phyloP scores from a whole-genome alignment of 2,888 invertebrate species.

The Zele albiditarsus region DNA sequence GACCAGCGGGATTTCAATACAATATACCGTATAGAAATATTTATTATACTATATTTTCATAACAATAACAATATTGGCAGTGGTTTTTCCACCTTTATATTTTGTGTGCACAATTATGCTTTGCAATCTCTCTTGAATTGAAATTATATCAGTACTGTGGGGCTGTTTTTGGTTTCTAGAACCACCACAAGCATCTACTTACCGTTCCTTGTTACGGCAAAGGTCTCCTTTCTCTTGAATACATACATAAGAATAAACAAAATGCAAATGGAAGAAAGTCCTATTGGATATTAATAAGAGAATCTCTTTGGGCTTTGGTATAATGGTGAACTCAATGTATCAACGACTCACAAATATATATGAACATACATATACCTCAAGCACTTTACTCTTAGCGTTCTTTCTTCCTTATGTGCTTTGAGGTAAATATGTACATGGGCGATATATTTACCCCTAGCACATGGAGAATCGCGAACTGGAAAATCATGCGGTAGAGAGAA shows the following conservation, averaged over 20 bases:
- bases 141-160: too few relatives aligned
- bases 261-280: constrained; percentile 45
- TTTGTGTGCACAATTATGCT: too few relatives aligned
- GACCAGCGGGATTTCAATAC: constrained; percentile 36
- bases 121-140: too few relatives aligned
- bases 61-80: too few relatives aligned
- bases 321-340: constrained; percentile 16
- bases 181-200: too few relatives aligned
- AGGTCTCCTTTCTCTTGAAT: too few relatives aligned
- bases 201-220: too few relatives aligned
- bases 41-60: constrained; percentile 24
- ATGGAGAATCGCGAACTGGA: constrained; percentile 21
- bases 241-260: constrained; percentile 29
- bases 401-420: constrained; percentile 2
- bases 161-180: too few relatives aligned
- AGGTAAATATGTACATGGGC: constrained; percentile 26
- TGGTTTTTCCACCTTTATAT: too few relatives aligned
- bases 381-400: background rate
- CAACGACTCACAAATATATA: constrained; percentile 3
- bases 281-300: constrained; percentile 62
- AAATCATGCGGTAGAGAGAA: constrained; percentile 2
- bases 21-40: background rate
- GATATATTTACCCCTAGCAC: constrained; percentile 30
- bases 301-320: constrained; percentile 49
- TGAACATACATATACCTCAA: background rate